A percentile compares a stretch with the other conserved stretches of the same genome.
phyloP scores from a whole-genome alignment of 2,888 invertebrate species.

The Geotrupes spiniger region DNA sequence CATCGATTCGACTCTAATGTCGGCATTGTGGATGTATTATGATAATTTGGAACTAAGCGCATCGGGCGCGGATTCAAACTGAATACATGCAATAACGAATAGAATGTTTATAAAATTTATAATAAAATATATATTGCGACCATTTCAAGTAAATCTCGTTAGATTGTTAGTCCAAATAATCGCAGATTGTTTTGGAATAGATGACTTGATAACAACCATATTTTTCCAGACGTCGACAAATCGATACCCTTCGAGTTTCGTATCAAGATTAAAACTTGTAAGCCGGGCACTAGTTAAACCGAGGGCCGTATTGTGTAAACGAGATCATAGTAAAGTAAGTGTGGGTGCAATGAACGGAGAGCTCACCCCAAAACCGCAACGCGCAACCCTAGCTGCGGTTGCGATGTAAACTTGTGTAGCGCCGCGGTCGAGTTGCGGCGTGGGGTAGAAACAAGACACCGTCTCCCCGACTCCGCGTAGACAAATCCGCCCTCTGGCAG shows the following conservation, averaged over 20 bases:
- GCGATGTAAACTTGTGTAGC: slow-evolving; percentile 47
- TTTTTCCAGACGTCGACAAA: slow-evolving; percentile 1
- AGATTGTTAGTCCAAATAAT: too few species aligned
- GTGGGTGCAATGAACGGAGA: slow-evolving; percentile 31
- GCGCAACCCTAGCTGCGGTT: slow-evolving; percentile 43
- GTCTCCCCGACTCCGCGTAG: slow-evolving; percentile 26
- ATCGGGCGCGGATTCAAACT: too few species aligned
- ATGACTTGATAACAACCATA: too few species aligned
- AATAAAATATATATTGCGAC: too few species aligned
- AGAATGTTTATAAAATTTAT: too few species aligned
- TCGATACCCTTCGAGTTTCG: slow-evolving; percentile 13
- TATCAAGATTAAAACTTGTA: slow-evolving; percentile 12
- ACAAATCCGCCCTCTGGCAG: slow-evolving; percentile 39
- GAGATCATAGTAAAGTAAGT: slow-evolving; percentile 26
- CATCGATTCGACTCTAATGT: too few species aligned
- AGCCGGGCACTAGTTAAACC: slow-evolving; percentile 11
- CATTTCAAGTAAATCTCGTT: too few species aligned
- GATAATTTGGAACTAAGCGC: too few species aligned
- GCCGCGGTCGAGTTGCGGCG: slow-evolving; percentile 43
- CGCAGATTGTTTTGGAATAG: too few species aligned
- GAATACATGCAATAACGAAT: too few species aligned
- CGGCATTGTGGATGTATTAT: too few species aligned
- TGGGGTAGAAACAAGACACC: slow-evolving; percentile 38
- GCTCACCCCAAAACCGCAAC: slow-evolving; percentile 39
- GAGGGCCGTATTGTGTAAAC: slow-evolving; percentile 22